Conservation (phyloP, 1,140 invertebrate genomes). For the Drosophila takahashii region DNA sequence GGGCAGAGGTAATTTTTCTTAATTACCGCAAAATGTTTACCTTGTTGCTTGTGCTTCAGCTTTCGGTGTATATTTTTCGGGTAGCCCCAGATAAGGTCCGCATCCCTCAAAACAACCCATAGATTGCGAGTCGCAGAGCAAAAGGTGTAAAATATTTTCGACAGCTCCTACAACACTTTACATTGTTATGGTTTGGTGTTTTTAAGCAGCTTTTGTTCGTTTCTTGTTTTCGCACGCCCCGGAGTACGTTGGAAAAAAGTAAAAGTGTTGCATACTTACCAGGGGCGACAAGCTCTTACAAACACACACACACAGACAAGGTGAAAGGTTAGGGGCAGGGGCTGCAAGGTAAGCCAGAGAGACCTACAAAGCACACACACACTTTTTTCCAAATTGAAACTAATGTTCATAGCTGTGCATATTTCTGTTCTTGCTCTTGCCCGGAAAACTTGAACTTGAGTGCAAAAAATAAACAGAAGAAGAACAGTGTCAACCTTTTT, state of each 20-base stretch:
- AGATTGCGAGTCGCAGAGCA: slow-evolving; percentile 54
- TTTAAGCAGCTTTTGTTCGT: slow-evolving; percentile 73
- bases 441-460: slow-evolving; percentile 29
- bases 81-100: slow-evolving; percentile 57
- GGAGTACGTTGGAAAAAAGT: slow-evolving; percentile 32
- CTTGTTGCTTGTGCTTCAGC: slow-evolving; percentile 70
- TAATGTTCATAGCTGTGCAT: slow-evolving; percentile 56
- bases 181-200: slow-evolving; percentile 66
- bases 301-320: slow-evolving; percentile 9
- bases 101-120: slow-evolving; percentile 48
- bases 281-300: slow-evolving; percentile 39
- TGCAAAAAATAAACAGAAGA: slow-evolving; percentile 14
- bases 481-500: slow-evolving; percentile 48
- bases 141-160: slow-evolving; percentile 81
- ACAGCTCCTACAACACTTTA: slow-evolving; percentile 58
- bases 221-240: slow-evolving; percentile 49
- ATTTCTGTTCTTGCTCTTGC: slow-evolving; percentile 34
- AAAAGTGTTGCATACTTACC: slow-evolving; percentile 75
- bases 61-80: slow-evolving; percentile 53
- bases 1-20: slow-evolving; percentile 79
- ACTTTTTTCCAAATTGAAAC: slow-evolving; percentile 53
- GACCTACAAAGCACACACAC: slow-evolving; percentile 29
- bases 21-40: slow-evolving; percentile 82
- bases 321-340: slow-evolving; percentile 35
- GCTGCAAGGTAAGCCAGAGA: slow-evolving; percentile 50